phyloP scores from a whole-genome alignment of 1,140 invertebrate species.

The Proales similis region DNA sequence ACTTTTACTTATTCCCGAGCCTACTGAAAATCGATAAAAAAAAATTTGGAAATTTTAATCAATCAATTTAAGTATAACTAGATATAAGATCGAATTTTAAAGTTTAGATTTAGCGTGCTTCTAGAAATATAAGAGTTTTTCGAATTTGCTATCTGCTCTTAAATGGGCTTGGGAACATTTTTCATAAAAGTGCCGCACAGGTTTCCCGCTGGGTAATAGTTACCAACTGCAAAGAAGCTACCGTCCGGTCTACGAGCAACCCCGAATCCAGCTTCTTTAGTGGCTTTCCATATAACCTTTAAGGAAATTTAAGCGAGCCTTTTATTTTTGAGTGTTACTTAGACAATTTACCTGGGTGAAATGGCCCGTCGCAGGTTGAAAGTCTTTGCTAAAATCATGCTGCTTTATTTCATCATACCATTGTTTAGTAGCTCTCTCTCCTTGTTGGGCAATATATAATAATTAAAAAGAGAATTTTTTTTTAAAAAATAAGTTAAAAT shows the following conservation, averaged over 20 bases:
- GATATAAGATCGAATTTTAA: background rate
- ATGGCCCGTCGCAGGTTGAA: conserved; percentile 68
- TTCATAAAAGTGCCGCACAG: conserved; percentile 65
- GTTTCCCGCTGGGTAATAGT: conserved; percentile 71
- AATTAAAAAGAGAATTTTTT: too few species aligned
- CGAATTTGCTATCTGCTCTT: too few species aligned
- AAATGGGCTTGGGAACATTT: conserved; percentile 60
- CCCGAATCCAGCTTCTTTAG: conserved; percentile 70
- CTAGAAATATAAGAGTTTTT: too few species aligned
- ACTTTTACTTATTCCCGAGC: background rate
- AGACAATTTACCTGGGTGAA: conserved; percentile 67
- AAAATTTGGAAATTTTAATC: background rate
- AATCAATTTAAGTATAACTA: background rate
- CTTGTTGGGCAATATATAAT: too few species aligned
- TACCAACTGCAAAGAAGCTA: conserved; percentile 62
- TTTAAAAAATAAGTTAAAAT: too few species aligned
- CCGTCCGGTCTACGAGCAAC: conserved; percentile 68
- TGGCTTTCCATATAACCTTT: conserved; percentile 71
- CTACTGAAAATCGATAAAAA: background rate
- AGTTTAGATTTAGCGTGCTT: conserved; percentile 3
- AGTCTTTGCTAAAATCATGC: conserved; percentile 67
- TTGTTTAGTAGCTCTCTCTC: conserved; percentile 70
- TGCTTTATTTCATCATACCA: conserved; percentile 74
- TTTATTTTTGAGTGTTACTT: background rate
- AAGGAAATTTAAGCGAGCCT: background rate